Evolutionary conservation across 2,797 vertebrate genomes (phyloP), one percentile per base, ranked within the genome.

Genomic region (Enteromius trimaculatus): DNA sequence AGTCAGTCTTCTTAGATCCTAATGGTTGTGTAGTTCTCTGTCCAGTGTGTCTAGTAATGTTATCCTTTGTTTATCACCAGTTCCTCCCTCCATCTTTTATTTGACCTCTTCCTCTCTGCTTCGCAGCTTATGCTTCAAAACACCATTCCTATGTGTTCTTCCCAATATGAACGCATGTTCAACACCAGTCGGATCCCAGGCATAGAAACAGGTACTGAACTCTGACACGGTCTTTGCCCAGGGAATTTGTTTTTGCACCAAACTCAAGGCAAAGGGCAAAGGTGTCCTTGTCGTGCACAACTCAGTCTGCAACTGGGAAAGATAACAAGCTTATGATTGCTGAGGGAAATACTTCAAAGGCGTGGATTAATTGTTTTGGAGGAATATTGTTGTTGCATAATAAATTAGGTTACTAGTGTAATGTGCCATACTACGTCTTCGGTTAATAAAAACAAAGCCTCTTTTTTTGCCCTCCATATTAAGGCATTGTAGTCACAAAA

Each of bases 51-150:
- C 39, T 70, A 81, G 39, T 37, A 75, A 29, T 75, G 13, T 64
- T 4, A 69, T 44, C 49, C 21, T 2, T 79, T 79, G 71, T 37
- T 80, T 55, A 68, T 47, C 58, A 74, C 49, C 55, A 79, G 42
- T 11, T 68, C 84, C 89, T 71, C 87, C 89, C 60, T 88, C 78
- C 23, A 85, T 90, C 85, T 87, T 85, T 85, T 42, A 58, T 88
- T 86, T 88, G 77, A 83, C 80, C 74, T 88, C 39, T 86, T 86
- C 37, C 26, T 96, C 93, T 96, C 76, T 96, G 89, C 94, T 91
- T 96, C 96, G 93, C 94, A 96, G 93, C 92, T 96, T 94, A 93
- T 95, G 94, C 92, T 96, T 93, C 95, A 93, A 93, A 92, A 94
- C 91, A 94, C 92, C 92, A 94, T 96, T 90, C 94, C 95, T 92